phyloP scores from a whole-genome alignment of 1,140 invertebrate species.

The Schmidtea mediterranea region DNA sequence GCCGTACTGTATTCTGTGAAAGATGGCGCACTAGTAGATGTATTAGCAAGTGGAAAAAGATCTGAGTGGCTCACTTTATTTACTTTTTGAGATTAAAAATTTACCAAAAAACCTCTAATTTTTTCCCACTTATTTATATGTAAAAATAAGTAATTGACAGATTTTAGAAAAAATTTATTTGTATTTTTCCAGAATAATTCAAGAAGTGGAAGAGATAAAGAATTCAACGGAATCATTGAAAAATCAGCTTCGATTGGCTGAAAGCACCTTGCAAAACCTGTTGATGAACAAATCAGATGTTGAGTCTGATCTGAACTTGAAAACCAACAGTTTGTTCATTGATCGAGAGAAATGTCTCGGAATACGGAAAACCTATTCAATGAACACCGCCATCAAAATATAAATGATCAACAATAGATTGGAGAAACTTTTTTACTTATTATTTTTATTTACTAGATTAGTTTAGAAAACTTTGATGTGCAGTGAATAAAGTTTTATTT shows the following conservation, averaged over 20 bases:
- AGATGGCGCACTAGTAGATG: no score
- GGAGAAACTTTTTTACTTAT: no score
- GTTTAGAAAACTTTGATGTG: conserved; percentile 4
- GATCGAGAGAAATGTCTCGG: conserved; percentile 62
- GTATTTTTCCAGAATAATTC: conserved; percentile 23
- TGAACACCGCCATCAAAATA: neutral
- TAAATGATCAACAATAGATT: no score
- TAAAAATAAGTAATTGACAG: no score
- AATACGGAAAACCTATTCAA: conserved; percentile 47
- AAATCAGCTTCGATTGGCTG: conserved; percentile 21
- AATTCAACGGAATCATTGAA: conserved; percentile 23
- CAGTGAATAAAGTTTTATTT: conserved; percentile 2
- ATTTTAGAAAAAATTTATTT: no score
- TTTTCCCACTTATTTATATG: no score
- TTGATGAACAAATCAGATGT: conserved; percentile 48
- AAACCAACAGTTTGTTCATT: conserved; percentile 56
- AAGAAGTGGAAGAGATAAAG: conserved; percentile 24
- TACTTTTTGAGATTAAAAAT: no score
- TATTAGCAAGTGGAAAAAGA: no score
- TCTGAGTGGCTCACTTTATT: no score
- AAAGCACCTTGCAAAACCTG: conserved; percentile 43
- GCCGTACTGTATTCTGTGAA: no score
- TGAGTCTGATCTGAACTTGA: conserved; percentile 52
- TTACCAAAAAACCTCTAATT: no score
- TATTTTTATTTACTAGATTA: neutral